A percentile compares a stretch with the other conserved stretches of the same genome.
phyloP scores from a whole-genome alignment of 2,113 vertebrate genomes.

The Erpornis zantholeuca region DNA sequence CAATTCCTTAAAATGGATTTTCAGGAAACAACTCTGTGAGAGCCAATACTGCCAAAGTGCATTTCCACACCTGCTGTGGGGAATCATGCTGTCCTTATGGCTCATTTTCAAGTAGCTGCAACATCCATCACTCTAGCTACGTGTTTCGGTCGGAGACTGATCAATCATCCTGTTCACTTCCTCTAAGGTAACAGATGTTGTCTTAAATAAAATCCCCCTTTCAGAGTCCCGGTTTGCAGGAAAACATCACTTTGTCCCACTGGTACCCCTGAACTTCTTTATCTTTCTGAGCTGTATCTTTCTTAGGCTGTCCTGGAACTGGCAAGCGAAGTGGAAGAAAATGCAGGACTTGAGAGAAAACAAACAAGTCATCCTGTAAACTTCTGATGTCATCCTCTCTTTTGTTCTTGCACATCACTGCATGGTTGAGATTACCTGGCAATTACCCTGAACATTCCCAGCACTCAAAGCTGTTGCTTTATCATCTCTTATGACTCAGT shows the following conservation, averaged over 20 bases:
- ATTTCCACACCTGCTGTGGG: rapidly evolving
- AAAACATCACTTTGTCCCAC: not conserved
- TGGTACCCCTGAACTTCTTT: not conserved
- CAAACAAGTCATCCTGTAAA: not conserved
- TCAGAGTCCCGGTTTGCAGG: not conserved
- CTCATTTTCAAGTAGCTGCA: not conserved
- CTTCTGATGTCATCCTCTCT: not conserved
- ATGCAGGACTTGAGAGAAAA: not conserved
- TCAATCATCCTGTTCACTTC: not conserved
- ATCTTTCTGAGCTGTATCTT: not conserved
- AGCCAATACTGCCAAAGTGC: not conserved
- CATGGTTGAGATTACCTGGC: rapidly evolving
- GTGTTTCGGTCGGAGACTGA: not conserved
- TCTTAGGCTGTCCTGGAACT: not conserved
- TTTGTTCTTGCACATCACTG: not conserved
- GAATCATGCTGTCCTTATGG: rapidly evolving
- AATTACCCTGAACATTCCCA: not conserved
- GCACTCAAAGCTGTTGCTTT: rapidly evolving
- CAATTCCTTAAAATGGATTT: not conserved
- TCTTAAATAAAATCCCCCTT: not conserved
- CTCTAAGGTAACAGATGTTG: not conserved
- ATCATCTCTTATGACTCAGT: not conserved
- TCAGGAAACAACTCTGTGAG: not conserved
- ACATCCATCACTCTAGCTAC: not conserved
- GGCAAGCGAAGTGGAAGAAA: not conserved